Conservation (phyloP, 1,140 invertebrate genomes). For the Dreissena rostriformis region DNA sequence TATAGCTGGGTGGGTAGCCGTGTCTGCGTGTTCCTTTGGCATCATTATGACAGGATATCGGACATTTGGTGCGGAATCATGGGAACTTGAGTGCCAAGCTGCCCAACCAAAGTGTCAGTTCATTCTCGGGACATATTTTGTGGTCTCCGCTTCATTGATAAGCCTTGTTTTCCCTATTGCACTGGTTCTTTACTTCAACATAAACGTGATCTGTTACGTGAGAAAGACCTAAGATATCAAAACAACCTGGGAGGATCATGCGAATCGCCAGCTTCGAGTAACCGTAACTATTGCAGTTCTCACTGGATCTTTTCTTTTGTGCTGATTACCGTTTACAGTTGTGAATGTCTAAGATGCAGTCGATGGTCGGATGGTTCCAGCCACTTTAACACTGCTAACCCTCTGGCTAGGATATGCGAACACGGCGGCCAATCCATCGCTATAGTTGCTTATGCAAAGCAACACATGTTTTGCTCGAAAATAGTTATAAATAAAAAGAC, state of each 20-base stretch:
- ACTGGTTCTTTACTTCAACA: conserved; percentile 20
- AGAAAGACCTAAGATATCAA: neutral
- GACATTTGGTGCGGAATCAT: neutral
- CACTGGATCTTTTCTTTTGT: conserved; percentile 21
- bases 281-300: conserved; percentile 23
- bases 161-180: conserved; percentile 18
- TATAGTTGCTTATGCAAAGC: conserved; percentile 21
- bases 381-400: neutral
- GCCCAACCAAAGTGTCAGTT: neutral
- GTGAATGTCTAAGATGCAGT: conserved; percentile 8
- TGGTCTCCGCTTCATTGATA: neutral
- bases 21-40: conserved; percentile 21
- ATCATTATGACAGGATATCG: conserved; percentile 34
- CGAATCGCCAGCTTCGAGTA: conserved; percentile 19
- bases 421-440: conserved; percentile 29
- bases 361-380: neutral
- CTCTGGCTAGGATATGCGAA: conserved; percentile 38
- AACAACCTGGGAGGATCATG: neutral
- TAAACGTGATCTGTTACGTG: conserved; percentile 2
- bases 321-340: conserved; percentile 38
- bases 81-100: neutral
- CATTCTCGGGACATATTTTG: neutral
- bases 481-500: neutral
- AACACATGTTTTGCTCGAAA: conserved; percentile 9
- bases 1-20: neutral